These are phyloP conservation scores for Monoplex corrugatus DNA, from an alignment of 2,888 invertebrate species.

Conservation along the genomic window DNA sequence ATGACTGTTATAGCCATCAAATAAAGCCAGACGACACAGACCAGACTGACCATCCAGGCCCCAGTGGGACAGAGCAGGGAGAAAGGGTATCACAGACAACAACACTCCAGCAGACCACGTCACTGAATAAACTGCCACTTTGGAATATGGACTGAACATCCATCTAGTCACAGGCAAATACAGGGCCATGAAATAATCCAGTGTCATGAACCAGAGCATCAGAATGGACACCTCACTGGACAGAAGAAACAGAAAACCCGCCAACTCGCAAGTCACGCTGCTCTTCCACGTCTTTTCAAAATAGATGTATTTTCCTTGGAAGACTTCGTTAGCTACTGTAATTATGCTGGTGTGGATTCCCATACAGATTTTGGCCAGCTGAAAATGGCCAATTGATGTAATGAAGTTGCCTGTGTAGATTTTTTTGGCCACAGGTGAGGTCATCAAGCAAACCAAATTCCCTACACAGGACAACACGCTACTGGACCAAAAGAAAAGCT, in stretches of 20 bases:
- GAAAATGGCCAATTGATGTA: too few relatives aligned
- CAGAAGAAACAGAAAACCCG: not conserved
- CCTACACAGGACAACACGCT: too few relatives aligned
- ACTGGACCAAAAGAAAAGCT: too few relatives aligned
- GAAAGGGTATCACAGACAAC: not conserved
- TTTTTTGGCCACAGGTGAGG: too few relatives aligned
- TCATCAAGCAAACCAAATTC: too few relatives aligned
- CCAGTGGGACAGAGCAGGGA: constrained; percentile 3
- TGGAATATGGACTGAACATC: not conserved
- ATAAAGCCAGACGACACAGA: not conserved
- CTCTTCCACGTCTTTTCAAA: not conserved
- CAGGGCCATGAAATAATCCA: not conserved
- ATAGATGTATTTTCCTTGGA: not conserved
- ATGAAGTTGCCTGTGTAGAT: too few relatives aligned
- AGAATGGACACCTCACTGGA: not conserved
- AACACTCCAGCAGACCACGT: not conserved
- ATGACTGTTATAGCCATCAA: not conserved
- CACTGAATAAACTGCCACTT: not conserved
- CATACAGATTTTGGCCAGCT: not conserved
- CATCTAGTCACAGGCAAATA: not conserved
- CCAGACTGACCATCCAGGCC: not conserved
- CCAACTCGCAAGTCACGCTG: not conserved
- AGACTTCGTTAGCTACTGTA: not conserved
- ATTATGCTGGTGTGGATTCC: not conserved
- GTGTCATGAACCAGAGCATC: not conserved